Conservation (phyloP, 2,797 vertebrate species). For the Polyboroides typus region DNA sequence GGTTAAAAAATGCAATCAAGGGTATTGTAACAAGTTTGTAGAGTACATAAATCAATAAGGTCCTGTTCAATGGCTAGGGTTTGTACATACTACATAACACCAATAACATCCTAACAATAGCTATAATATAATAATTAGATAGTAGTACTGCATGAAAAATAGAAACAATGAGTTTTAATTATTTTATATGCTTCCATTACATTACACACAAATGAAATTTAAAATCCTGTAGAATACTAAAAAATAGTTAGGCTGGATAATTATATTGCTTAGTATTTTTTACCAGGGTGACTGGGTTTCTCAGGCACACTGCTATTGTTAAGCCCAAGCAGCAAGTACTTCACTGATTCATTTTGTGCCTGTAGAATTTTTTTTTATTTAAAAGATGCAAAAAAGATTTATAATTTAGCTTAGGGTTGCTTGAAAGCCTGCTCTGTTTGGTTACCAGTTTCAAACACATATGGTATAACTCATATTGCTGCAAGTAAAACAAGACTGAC, state of each 20-base stretch:
- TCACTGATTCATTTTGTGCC: conserved; percentile 10
- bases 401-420: conserved; percentile 57
- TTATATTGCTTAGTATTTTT: background rate
- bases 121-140: background rate
- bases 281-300: background rate
- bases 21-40: background rate
- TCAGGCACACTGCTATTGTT: background rate
- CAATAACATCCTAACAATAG: background rate
- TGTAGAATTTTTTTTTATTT: conserved; percentile 22
- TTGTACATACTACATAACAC: background rate
- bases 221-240: background rate
- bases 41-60: background rate
- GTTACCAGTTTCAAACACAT: conserved; percentile 64
- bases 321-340: background rate
- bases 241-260: background rate
- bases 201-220: background rate
- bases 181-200: background rate
- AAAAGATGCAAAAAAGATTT: conserved; percentile 67
- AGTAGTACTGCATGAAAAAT: background rate
- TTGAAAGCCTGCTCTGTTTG: conserved; percentile 59
- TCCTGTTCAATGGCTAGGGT: background rate
- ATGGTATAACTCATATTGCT: conserved; percentile 67
- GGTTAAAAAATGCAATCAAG: background rate
- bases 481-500: conserved; percentile 65
- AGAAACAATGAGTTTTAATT: background rate